These are phyloP conservation scores for Ceyx melanurus DNA, from an alignment of 2,113 vertebrate species.

Conservation along the genomic window DNA sequence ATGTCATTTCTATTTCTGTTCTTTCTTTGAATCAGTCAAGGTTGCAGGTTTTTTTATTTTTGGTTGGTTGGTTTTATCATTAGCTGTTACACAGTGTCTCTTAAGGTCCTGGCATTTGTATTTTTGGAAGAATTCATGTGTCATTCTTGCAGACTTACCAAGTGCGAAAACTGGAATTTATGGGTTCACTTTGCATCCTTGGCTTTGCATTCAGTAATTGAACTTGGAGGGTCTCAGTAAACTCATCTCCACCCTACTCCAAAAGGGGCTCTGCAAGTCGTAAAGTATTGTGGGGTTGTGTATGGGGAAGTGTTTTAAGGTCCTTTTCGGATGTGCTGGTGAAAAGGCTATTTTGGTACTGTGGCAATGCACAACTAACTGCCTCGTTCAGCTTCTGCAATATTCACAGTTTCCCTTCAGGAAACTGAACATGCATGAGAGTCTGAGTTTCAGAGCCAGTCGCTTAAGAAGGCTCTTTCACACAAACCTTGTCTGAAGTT, in stretches of 20 bases:
- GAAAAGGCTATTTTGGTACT: not conserved
- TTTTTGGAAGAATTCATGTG: slow-evolving; percentile 30
- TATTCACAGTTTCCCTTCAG: not conserved
- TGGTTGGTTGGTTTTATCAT: not conserved
- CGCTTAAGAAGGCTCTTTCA: not conserved
- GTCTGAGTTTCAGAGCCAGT: not conserved
- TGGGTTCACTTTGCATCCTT: not conserved
- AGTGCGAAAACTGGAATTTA: not conserved
- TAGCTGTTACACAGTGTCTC: not conserved
- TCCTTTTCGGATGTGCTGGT: not conserved
- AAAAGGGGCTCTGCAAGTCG: not conserved
- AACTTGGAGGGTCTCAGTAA: not conserved
- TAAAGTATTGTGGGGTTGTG: not conserved
- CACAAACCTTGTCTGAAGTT: not conserved
- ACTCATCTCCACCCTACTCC: not conserved
- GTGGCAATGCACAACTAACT: not conserved
- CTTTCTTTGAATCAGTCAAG: slow-evolving; percentile 26
- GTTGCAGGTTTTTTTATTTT: not conserved
- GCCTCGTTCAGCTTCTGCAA: not conserved
- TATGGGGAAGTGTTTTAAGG: not conserved
- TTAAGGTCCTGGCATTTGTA: not conserved
- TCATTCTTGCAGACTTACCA: not conserved
- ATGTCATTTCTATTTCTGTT: slow-evolving; percentile 36
- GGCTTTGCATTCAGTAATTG: not conserved
- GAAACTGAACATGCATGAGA: not conserved